Evolutionary conservation across 2,888 invertebrate species (phyloP), one percentile per base, ranked within the genome.

Genomic region (Acanthosepion pharaonis): DNA sequence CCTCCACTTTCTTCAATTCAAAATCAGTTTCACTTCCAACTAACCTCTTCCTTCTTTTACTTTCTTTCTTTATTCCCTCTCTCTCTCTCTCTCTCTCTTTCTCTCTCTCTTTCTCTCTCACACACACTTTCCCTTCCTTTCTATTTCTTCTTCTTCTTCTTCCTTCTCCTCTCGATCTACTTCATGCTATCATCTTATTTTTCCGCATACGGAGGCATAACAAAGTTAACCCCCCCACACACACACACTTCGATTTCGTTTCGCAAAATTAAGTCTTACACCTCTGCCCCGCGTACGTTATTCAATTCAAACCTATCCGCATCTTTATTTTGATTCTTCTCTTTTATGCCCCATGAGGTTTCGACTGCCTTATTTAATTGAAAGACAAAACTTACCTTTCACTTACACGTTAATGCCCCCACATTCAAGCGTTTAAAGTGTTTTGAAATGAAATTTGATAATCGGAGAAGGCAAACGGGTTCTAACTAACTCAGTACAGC

Each of bases 351-450:
- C n/a, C 78, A n/a, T 78, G 78, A 78, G 78, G n/a, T 78, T 78
- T 78, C n/a, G 78, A 78, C 78, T 78, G n/a, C 78, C 18, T 78
- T 78, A 78, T 78, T n/a, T 78, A 78, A 78, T 78, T 78, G 78
- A 78, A 78, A 78, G 78, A 78, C n/a, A 78, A 78, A 42, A 78
- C 78, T 78, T 78, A 78, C 78, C 78, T 78, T 78, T n/a, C n/a
- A n/a, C 78, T n/a, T 78, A 78, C 78, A 78, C n/a, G 11, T n/a
- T 78, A 18, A n/a, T n/a, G 18, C 78, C 78, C 78, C 78, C 78
- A 33, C n/a, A 33, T 78, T 11, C 78, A 78, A 11, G n/a, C n/a
- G 78, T 78, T 78, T n/a, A 78, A 78, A 78, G 78, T 78, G 78
- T 78, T 78, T 78, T 33, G n/a, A 78, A 78, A 78, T 11, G 78